These are phyloP conservation scores for Caenorhabditis sp. DNA, from an alignment of 2,888 invertebrate species.

Conservation along the genomic window DNA sequence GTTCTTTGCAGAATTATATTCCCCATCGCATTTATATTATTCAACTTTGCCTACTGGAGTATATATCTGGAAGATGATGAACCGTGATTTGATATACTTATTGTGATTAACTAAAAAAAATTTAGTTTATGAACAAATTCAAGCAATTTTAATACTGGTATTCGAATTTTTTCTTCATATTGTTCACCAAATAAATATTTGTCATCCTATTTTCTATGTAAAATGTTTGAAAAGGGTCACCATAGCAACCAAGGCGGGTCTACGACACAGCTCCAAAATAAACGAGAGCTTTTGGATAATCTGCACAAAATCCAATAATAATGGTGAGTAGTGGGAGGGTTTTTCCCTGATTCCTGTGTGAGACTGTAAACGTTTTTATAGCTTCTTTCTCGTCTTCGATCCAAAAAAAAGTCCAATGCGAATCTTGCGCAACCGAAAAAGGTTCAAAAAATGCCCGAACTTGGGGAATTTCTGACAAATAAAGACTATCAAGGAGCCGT, in stretches of 20 bases:
- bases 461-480: conserved; percentile 87
- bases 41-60: conserved; percentile 70
- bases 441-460: conserved; percentile 75
- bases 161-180: neutral
- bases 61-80: conserved; percentile 60
- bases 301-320: neutral
- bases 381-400: conserved; percentile 57
- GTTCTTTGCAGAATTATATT: conserved; percentile 68
- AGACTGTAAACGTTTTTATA: conserved; percentile 19
- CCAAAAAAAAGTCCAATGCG: conserved; percentile 42
- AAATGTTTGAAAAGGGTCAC: too few relatives aligned
- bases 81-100: conserved; percentile 11
- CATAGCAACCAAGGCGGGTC: too few relatives aligned
- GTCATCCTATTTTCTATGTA: too few relatives aligned
- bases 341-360: too few relatives aligned
- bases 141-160: conserved; percentile 5
- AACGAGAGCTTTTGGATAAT: neutral
- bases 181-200: neutral
- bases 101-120: conserved; percentile 6
- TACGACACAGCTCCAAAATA: neutral
- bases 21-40: conserved; percentile 67
- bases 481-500: conserved; percentile 94
- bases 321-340: neutral
- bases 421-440: conserved; percentile 14
- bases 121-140: conserved; percentile 1